These are phyloP conservation scores for Amblyopsis rosae DNA, from an alignment of 2,113 vertebrate genomes.

Conservation along the genomic window DNA sequence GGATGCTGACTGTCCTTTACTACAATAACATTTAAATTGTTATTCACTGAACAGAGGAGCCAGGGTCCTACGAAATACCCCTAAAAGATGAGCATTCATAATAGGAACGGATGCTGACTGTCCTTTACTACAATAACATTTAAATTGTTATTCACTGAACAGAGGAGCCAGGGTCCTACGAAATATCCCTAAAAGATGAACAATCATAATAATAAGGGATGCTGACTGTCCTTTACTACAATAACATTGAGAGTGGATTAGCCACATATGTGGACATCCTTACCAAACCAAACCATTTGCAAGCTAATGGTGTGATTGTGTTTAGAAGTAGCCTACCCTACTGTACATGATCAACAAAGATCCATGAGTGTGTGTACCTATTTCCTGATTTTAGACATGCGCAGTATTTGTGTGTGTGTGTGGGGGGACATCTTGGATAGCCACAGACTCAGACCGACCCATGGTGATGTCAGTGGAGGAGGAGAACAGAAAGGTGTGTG, in stretches of 20 bases:
- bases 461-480: constrained; percentile 38
- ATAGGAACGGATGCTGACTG: too few relatives aligned
- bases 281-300: background rate
- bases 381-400: background rate
- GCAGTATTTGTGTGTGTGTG: constrained; percentile 14
- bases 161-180: background rate
- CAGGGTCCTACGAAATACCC: too few relatives aligned
- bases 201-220: too few relatives aligned
- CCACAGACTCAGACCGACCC: constrained; percentile 33
- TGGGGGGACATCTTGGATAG: constrained; percentile 46
- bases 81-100: too few relatives aligned
- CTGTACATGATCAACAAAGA: background rate
- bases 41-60: too few relatives aligned
- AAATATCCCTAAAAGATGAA: too few relatives aligned
- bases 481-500: constrained; percentile 47
- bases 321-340: too few relatives aligned
- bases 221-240: too few relatives aligned
- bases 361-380: background rate
- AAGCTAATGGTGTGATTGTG: background rate
- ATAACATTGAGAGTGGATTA: too few relatives aligned
- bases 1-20: too few relatives aligned
- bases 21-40: background rate
- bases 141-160: background rate
- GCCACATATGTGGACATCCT: too few relatives aligned
- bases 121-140: too few relatives aligned